These are phyloP conservation scores for Sphaerophoria rueppellii DNA, from an alignment of 2,888 invertebrate species.

Conservation along the genomic window DNA sequence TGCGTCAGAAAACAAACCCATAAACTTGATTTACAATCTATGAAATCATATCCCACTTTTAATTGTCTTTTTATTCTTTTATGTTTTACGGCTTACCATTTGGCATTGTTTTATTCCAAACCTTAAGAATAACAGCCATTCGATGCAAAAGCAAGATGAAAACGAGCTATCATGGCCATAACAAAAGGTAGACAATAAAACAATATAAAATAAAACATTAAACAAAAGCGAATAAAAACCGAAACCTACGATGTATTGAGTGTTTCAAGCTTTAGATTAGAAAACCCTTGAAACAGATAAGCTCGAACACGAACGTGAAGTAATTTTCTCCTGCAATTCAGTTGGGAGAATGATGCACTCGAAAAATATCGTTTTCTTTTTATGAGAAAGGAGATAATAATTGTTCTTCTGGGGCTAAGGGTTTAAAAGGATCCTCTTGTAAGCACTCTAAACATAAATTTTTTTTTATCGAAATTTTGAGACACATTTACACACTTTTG, in stretches of 20 bases:
- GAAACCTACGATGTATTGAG: background rate
- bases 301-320: background rate
- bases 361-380: background rate
- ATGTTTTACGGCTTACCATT: background rate
- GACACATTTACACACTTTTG: background rate
- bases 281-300: background rate
- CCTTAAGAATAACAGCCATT: background rate
- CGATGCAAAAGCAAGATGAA: background rate
- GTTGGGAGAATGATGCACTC: too few relatives aligned
- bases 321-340: background rate
- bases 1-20: background rate
- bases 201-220: background rate
- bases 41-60: background rate
- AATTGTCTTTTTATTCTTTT: conserved; percentile 1
- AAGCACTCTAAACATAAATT: conserved; percentile 12
- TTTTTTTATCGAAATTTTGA: background rate
- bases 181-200: conserved; percentile 11
- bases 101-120: background rate
- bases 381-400: background rate
- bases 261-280: background rate
- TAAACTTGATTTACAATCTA: background rate
- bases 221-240: conserved; percentile 5
- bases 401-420: background rate
- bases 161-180: background rate
- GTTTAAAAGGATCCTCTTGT: background rate